Base-by-base conservation (phyloP, 2,113 vertebrate species). In the Carassius carassius region DNA sequence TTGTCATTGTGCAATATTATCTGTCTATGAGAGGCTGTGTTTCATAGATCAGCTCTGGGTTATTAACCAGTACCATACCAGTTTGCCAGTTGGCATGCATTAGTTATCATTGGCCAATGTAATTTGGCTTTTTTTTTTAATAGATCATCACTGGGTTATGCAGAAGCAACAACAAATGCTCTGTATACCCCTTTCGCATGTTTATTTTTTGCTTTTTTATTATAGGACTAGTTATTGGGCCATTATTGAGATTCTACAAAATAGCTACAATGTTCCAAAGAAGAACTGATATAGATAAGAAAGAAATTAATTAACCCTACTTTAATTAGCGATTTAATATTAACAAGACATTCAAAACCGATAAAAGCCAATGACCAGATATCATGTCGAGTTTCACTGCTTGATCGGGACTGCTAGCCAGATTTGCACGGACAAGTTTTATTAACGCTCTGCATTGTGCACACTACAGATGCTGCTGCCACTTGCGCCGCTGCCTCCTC, bases 361-460 rank as follows among this genome's bases (percentile, higher is more conserved):
- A 92, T 93, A 93, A 91, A 92, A 87, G 90, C 91, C 88, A 92
- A 93, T 86, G 90, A 90, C 86, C 89, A 92, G 44, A 84, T 67
- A 92, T 90, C 91, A 91, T 94, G 92, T 89, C 92, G 92, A 92
- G 93, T 94, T 93, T 90, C 92, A 92, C 92, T 94, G 93, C 94
- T 96, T 96, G 95, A 96, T 96, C 96, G 97, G 97, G 97, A 97
- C 97, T 97, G 96, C 97, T 98, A 98, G 97, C 97, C 97, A 97
- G 93, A 93, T 80, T 93, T 93, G 91, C 91, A 92, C 86, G 89
- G 93, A 95, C 88, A 91, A 78, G 84, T 92, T 92, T 91, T 95
- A 94, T 95, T 99, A 94, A 98, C 95, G 94, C 91, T 91, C 85
- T 92, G 92, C 92, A 96, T 96, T 97, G 91, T 97, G 95, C 96